A percentile compares a stretch with the other conserved stretches of the same genome.
These are phyloP conservation scores for Megalopta genalis DNA, from an alignment of 1,140 invertebrate species.

Conservation along the genomic window DNA sequence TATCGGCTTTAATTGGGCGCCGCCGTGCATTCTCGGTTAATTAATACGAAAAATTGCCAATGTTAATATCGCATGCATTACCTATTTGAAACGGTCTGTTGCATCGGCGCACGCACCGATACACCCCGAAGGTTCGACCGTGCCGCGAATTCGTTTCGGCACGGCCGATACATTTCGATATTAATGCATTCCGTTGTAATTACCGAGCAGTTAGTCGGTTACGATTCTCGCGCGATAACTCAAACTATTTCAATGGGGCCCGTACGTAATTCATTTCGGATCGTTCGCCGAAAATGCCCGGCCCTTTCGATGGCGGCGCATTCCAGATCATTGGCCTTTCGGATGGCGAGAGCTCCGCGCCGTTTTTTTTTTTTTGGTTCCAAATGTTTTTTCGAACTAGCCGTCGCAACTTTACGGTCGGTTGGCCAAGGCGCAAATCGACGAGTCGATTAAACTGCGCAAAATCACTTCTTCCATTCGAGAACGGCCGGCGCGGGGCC, in stretches of 20 bases:
- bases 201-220: slow-evolving; percentile 54
- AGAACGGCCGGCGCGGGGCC: slow-evolving; percentile 53
- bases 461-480: slow-evolving; percentile 67
- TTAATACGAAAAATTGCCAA: slow-evolving; percentile 69
- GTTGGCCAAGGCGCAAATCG: slow-evolving; percentile 47
- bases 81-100: slow-evolving; percentile 57
- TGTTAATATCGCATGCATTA: slow-evolving; percentile 70
- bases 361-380: too few relatives aligned
- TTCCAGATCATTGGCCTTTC: background rate
- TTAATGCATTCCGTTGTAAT: slow-evolving; percentile 69
- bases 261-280: background rate
- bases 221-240: slow-evolving; percentile 58
- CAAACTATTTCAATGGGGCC: slow-evolving; percentile 32
- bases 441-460: slow-evolving; percentile 59
- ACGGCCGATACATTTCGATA: slow-evolving; percentile 41
- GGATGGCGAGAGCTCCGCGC: too few relatives aligned
- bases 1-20: slow-evolving; percentile 66
- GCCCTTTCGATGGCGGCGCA: too few relatives aligned
- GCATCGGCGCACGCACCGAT: slow-evolving; percentile 52
- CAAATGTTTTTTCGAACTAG: background rate
- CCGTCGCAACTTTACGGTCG: slow-evolving; percentile 33
- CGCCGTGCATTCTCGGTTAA: slow-evolving; percentile 63
- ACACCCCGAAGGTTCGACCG: slow-evolving; percentile 56
- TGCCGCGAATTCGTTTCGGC: slow-evolving; percentile 53
- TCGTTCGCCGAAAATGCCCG: too few relatives aligned